Base-by-base conservation (phyloP, 2,888 invertebrate genomes). In the Graphium colonna region DNA sequence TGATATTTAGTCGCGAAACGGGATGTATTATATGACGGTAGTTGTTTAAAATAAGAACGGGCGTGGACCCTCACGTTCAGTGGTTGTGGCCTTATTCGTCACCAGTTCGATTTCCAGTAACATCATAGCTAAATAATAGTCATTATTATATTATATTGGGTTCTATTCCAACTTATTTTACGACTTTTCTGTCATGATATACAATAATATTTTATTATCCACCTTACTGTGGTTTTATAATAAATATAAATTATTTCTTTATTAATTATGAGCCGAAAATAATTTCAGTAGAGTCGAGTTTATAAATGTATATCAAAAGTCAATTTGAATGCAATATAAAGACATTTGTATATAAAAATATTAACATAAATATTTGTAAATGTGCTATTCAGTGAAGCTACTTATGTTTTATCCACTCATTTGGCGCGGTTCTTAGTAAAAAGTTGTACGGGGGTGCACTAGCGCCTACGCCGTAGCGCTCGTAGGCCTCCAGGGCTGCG, bases 1-100 rank as follows among this genome's bases (percentile, higher is more conserved):
- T 86, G 88, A 88, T 88, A 88, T 88, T 88, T 88, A 88, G 87
- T 88, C 87, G 86, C 87, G 85, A 85, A 85, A 86, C 88, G 86
- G 87, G 88, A 88, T 87, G 86, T 88, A 88, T 88, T 88, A 88
- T 88, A 85, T 83, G 81, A 78, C 83, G 78, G 87, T 87, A 88
- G 88, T 88, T 88, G 87, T 88, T 88, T 88, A 87, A 88, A 88
- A 84, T 87, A 86, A 87, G 85, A 86, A 79, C 80, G 82, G 72
- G 73, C 77, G 67, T 69, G 62, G 67, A 61, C 59, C 65, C 61
- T 63, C 3, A 60, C 60, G 68, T 55, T 61, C 57, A 60, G 65
- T 55, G 57, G 65, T 57, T 56, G 28, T 1, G 1, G 52, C 48
- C 13, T 26, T 21, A 42, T 9, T 2, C 42, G 57, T 45, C 44